phyloP scores from a whole-genome alignment of 92 coral and sea anemone genomes.

The Porites evermanni region DNA sequence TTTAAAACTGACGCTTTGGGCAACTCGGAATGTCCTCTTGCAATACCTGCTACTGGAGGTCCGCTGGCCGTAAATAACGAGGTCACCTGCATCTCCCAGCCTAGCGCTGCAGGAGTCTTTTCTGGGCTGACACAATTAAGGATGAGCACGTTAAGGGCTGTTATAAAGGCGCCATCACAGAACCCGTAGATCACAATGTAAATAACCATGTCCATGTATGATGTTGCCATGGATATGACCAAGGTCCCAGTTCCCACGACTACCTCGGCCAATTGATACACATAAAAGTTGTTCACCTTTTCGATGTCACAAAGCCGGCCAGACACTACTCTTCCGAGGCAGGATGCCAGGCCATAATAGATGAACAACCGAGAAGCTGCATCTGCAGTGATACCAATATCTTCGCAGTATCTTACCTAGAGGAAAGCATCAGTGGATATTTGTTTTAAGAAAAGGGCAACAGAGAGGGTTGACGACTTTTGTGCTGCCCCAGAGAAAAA shows the following conservation, averaged over 20 bases:
- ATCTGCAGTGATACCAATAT: conserved; percentile 28
- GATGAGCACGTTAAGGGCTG: conserved; percentile 22
- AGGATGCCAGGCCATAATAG: conserved; percentile 26
- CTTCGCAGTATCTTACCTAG: conserved; percentile 41
- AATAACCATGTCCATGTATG: conserved; percentile 15
- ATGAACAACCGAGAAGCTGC: conserved; percentile 29
- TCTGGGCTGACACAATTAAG: conserved; percentile 26
- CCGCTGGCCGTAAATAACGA: conserved; percentile 42
- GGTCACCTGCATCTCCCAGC: conserved; percentile 35
- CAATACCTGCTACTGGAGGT: conserved; percentile 37
- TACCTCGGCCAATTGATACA: conserved; percentile 45
- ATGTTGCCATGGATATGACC: conserved; percentile 22
- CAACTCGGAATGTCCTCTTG: too few species aligned
- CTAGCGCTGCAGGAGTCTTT: conserved; percentile 15
- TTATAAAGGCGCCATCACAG: conserved; percentile 32
- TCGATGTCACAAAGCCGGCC: conserved; percentile 42
- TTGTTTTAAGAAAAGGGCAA: background rate
- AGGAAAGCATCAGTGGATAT: background rate
- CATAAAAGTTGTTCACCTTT: conserved; percentile 29
- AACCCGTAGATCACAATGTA: conserved; percentile 31
- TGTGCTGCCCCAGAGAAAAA: too few species aligned
- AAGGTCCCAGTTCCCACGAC: conserved; percentile 30
- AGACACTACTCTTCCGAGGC: conserved; percentile 24
- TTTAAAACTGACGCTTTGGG: too few species aligned
- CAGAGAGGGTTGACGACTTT: too few species aligned